phyloP scores from a whole-genome alignment of 1,140 invertebrate genomes.

The Homarus americanus region DNA sequence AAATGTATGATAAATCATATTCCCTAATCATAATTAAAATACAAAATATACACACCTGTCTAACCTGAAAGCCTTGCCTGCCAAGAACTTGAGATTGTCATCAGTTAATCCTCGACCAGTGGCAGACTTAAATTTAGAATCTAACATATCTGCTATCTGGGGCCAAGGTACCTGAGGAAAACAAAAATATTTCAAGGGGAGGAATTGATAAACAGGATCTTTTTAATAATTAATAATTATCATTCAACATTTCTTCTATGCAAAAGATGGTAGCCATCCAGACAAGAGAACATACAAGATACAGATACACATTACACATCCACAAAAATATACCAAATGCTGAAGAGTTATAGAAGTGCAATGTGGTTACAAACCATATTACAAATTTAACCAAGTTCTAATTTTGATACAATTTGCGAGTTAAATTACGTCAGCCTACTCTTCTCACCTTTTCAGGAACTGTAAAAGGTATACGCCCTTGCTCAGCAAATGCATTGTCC shows the following conservation, averaged over 20 bases:
- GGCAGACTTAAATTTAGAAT: slow-evolving; percentile 91
- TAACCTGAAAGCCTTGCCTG: slow-evolving; percentile 91
- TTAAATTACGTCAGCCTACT: too few species aligned
- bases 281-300: too few species aligned
- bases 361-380: too few species aligned
- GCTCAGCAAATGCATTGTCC: slow-evolving; percentile 98
- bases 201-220: not conserved
- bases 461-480: slow-evolving; percentile 91
- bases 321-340: too few species aligned
- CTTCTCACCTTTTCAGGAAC: slow-evolving; percentile 91
- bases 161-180: slow-evolving; percentile 81
- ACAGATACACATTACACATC: too few species aligned
- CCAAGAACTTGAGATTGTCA: slow-evolving; percentile 92
- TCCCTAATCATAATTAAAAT: not conserved
- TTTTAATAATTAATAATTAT: not conserved
- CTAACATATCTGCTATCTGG: slow-evolving; percentile 92
- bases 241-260: not conserved
- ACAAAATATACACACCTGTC: slow-evolving; percentile 25
- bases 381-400: too few species aligned
- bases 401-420: too few species aligned
- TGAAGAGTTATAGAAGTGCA: too few species aligned
- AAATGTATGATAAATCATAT: too few species aligned
- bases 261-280: too few species aligned
- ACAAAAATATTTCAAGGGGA: not conserved
- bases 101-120: slow-evolving; percentile 89